Evolutionary conservation across 2,888 invertebrate species (phyloP), one percentile per base, ranked within the genome.

Genomic region (Molanna angustata): DNA sequence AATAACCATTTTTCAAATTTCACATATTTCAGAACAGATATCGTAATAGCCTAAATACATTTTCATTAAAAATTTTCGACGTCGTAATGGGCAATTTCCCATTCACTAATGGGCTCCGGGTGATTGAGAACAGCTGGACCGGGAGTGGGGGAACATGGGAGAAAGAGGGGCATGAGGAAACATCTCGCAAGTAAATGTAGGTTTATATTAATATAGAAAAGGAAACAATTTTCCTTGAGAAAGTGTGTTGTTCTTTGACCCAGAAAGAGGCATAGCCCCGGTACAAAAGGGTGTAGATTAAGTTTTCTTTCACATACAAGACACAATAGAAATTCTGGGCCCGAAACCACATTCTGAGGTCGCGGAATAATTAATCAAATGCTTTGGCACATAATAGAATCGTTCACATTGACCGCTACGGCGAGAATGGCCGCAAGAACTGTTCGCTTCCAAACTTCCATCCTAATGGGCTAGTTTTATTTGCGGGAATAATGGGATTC

Each of bases 281-380:
- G 17, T 39, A 39, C 18, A 39, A 39, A 39, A 33, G 17, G 39
- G 39, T 17, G 16, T 39, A 39, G 16, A 39, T 39, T 39, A 39
- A 39, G 39, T 39, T 39, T 39, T 39, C 39, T 39, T 39, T 39
- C 39, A 39, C 39, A 39, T 39, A 17, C 3, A 18, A 4, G 11
- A 9, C 39, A 39, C 39, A 39, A 39, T 39, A 16, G 39, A 3
- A 17, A 17, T 18, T 17, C 39, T 14, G 16, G 16, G 16, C 39
- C 9, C 39, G 39, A 16, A 39, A 4, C 33, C 11, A 33, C 13
- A 33, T 3, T 33, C 33, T 13, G 14, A 14, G 39, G 39, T 17
- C 39, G 18, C 18, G 18, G 16, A 39, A 39, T 39, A 39, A 39
- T 39, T 39, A 39, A 39, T 39, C 39, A 39, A 14, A 39, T 39